Evolutionary conservation across 2,888 invertebrate genomes (phyloP).

Genomic region (Lepidocyrtinus sp.): DNA sequence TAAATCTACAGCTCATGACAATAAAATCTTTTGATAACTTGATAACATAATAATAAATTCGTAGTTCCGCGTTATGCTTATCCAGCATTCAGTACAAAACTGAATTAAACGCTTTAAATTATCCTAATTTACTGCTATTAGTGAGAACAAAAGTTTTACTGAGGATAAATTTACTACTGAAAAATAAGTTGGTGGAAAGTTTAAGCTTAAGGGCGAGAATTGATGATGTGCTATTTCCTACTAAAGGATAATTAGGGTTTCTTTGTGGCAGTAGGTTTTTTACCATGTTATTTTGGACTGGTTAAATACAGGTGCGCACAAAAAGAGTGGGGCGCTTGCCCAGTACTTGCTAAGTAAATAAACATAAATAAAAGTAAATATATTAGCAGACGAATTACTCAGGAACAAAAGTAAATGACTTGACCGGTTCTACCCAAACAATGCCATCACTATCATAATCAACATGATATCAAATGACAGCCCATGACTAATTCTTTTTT

Average conservation of each 20-base stretch:
- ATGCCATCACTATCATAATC: conserved; percentile 5
- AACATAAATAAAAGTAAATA: conserved; percentile 26
- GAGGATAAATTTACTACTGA: neutral
- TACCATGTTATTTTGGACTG: conserved; percentile 1
- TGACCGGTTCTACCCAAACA: conserved; percentile 35
- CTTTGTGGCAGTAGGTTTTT: conserved; percentile 19
- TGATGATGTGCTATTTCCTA: conserved; percentile 43
- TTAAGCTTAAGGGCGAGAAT: conserved; percentile 24
- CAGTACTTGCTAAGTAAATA: conserved; percentile 9
- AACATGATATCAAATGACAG: conserved; percentile 21
- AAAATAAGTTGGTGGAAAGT: conserved; percentile 15
- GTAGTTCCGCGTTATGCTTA: conserved; percentile 13
- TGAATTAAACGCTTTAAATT: neutral
- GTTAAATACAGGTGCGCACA: neutral
- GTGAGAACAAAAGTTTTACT: neutral
- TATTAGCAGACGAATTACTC: conserved; percentile 46
- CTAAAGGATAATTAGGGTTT: conserved; percentile 5
- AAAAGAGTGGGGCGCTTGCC: neutral
- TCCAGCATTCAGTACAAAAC: neutral
- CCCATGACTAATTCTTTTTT: conserved; percentile 24
- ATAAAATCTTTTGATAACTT: conserved; percentile 28
- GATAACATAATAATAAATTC: conserved; percentile 11
- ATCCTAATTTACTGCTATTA: conserved; percentile 3
- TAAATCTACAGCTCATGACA: conserved; percentile 22
- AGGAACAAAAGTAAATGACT: conserved; percentile 44